Percentiles rank a stretch among this genome's conserved stretches.
These are phyloP conservation scores for Poecilia latipinna DNA, from an alignment of 2,113 vertebrate genomes.

Conservation along the genomic window DNA sequence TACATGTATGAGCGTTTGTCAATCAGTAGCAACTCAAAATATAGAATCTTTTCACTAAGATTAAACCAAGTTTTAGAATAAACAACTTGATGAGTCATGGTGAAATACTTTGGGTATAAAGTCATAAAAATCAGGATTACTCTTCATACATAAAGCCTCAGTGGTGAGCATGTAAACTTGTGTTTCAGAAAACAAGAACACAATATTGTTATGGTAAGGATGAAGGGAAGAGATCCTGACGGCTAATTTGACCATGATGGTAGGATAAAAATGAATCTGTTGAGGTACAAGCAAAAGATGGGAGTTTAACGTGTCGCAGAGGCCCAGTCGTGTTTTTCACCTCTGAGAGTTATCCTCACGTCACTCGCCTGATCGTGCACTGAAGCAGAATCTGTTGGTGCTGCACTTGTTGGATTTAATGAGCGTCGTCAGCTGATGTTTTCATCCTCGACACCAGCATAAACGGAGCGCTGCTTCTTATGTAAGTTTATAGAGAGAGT, in stretches of 20 bases:
- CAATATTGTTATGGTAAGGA: not conserved
- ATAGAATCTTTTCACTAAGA: too few species aligned
- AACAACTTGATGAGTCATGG: too few species aligned
- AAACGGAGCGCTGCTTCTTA: not conserved
- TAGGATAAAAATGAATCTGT: not conserved
- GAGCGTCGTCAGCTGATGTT: not conserved
- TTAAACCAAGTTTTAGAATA: too few species aligned
- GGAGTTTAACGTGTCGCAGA: not conserved
- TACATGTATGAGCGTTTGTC: not conserved
- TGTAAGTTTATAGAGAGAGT: conserved; percentile 9
- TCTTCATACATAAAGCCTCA: not conserved
- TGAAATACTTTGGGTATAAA: not conserved
- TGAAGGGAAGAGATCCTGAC: not conserved
- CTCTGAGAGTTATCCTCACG: not conserved
- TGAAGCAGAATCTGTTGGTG: conserved; percentile 6
- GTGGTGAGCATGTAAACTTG: not conserved
- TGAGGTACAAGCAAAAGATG: conserved; percentile 5
- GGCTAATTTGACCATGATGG: not conserved
- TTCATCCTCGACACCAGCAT: conserved; percentile 15
- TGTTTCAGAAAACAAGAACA: not conserved
- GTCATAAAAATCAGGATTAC: not conserved
- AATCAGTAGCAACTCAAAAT: not conserved
- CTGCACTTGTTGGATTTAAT: not conserved
- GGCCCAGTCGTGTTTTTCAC: not conserved
- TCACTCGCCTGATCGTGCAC: not conserved